Evolutionary conservation across 2,888 invertebrate genomes (phyloP).

Genomic region (Petrolisthes cinctipes): DNA sequence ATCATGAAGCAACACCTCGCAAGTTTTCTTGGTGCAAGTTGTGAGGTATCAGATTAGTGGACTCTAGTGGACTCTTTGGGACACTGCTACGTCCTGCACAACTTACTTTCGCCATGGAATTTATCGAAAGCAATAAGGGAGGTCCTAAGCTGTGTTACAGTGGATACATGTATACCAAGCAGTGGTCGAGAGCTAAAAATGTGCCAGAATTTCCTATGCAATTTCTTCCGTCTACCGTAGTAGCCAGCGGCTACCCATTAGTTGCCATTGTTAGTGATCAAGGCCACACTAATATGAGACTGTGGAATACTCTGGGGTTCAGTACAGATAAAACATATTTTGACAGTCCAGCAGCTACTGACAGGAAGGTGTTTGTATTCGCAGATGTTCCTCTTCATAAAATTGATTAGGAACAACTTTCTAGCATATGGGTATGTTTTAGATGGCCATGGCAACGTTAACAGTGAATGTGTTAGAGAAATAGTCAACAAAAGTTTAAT

Average conservation of each 20-base stretch:
- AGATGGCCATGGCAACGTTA: neutral
- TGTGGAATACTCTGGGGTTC: neutral
- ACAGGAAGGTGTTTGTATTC: slow-evolving; percentile 1
- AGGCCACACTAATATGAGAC: neutral
- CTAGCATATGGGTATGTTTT: neutral
- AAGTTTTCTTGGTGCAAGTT: too few relatives aligned
- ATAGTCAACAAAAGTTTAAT: neutral
- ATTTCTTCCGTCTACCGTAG: too few relatives aligned
- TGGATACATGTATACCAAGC: too few relatives aligned
- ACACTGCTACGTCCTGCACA: too few relatives aligned
- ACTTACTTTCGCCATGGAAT: too few relatives aligned
- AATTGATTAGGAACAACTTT: slow-evolving; percentile 8
- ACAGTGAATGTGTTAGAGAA: neutral
- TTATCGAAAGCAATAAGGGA: too few relatives aligned
- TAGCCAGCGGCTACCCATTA: neutral
- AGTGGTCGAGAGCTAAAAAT: too few relatives aligned
- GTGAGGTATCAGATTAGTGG: too few relatives aligned
- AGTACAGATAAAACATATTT: neutral
- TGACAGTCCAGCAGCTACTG: neutral
- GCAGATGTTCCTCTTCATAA: neutral
- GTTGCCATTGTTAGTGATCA: neutral
- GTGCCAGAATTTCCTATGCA: too few relatives aligned
- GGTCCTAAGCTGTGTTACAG: too few relatives aligned
- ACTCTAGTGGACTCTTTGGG: too few relatives aligned
- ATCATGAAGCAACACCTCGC: too few relatives aligned